phyloP scores from a whole-genome alignment of 2,797 vertebrate genomes.

The Rhinophrynus dorsalis region DNA sequence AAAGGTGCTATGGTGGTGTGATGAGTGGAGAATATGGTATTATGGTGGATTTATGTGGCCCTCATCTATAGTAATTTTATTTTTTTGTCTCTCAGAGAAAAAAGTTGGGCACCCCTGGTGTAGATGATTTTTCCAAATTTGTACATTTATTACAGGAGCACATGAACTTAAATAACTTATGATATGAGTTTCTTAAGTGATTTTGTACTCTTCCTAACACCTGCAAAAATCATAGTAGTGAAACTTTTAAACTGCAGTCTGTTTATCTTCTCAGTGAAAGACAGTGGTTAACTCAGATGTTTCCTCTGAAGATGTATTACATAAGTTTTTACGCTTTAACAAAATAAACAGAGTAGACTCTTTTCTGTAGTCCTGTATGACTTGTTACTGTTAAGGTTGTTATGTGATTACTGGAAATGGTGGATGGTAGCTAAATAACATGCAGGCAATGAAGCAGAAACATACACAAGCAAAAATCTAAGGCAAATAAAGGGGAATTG shows the following conservation, averaged over 20 bases:
- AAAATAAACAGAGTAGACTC: conserved; percentile 42
- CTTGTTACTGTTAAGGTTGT: conserved; percentile 18
- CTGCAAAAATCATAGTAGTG: conserved; percentile 16
- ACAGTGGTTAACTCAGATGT: conserved; percentile 18
- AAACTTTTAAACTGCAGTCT: conserved; percentile 9
- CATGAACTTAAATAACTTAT: too few relatives aligned
- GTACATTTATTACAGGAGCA: too few relatives aligned
- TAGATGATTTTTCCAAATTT: too few relatives aligned
- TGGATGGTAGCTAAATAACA: conserved; percentile 32
- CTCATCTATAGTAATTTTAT: too few relatives aligned
- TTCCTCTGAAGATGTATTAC: conserved; percentile 24
- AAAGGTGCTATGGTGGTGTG: too few relatives aligned
- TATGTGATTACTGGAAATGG: conserved; percentile 42
- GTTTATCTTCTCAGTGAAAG: background rate
- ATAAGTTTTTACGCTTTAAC: conserved; percentile 11
- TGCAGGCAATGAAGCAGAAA: conserved; percentile 37
- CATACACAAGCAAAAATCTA: conserved; percentile 31
- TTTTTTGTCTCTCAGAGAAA: too few relatives aligned
- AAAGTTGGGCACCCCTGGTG: too few relatives aligned
- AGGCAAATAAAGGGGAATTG: conserved; percentile 29
- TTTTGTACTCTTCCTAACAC: conserved; percentile 4
- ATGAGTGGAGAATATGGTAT: too few relatives aligned
- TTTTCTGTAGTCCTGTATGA: conserved; percentile 12
- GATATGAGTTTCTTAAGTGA: background rate
- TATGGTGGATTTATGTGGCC: too few relatives aligned